phyloP scores from a whole-genome alignment of 2,797 vertebrate species.

The Silurus lanzhouensis region DNA sequence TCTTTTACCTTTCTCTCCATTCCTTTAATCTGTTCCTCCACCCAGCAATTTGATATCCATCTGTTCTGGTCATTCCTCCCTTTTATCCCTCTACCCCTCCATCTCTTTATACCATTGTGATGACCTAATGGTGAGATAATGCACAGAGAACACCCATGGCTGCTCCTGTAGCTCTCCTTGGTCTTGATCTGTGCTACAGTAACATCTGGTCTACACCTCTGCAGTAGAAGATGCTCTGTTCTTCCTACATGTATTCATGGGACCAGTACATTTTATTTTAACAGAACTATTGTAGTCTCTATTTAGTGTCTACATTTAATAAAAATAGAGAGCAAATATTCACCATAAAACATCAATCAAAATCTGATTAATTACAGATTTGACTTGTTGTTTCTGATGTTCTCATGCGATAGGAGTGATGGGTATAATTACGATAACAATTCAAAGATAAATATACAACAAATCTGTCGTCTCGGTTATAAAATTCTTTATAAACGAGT shows the following conservation, averaged over 20 bases:
- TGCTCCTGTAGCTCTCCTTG: constrained; percentile 76
- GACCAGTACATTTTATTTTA: constrained; percentile 68
- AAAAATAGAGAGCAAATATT: no score
- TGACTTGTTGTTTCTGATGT: neutral
- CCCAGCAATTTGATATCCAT: no score
- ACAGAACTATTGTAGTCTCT: neutral
- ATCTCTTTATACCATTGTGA: neutral
- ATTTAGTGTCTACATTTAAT: no score
- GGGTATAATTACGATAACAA: neutral
- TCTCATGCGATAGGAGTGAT: neutral
- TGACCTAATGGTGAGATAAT: neutral
- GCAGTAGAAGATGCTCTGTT: constrained; percentile 71
- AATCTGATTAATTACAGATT: no score
- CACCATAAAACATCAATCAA: no score
- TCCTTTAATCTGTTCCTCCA: no score
- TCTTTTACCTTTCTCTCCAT: no score
- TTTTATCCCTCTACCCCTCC: no score
- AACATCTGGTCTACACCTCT: constrained; percentile 80
- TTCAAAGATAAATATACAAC: no score
- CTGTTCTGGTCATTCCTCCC: no score
- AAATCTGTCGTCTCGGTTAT: no score
- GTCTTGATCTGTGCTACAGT: constrained; percentile 75
- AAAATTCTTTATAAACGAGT: no score
- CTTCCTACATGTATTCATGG: constrained; percentile 80
- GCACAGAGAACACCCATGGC: constrained; percentile 74